Evolutionary conservation across 64 coral and sea anemone species (phyloP).

Genomic region (Pocillopora verrucosa): DNA sequence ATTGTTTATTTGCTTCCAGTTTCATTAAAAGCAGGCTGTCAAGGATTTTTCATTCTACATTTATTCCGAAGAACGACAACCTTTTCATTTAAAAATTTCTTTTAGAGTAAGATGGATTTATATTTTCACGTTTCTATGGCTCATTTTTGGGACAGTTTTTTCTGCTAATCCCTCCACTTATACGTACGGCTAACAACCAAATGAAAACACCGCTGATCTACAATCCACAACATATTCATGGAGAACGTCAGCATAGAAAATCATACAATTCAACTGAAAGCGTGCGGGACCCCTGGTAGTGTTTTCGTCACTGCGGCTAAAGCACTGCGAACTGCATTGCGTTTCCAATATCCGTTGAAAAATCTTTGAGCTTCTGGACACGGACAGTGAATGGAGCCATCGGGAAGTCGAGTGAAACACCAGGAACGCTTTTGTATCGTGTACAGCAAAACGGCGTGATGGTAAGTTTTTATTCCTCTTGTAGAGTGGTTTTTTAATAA

Average conservation of each 20-base stretch:
- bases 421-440: not conserved
- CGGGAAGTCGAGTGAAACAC: not conserved
- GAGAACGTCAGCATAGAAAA: not conserved
- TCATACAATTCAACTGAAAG: conserved; percentile 1
- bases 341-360: too few species aligned
- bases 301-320: conserved; percentile 31
- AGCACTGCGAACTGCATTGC: conserved; percentile 4
- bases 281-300: not conserved
- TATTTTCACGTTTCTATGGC: not conserved
- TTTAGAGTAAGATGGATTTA: not conserved
- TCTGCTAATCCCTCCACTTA: not conserved
- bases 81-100: not conserved
- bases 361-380: conserved; percentile 18
- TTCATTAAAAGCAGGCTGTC: too few species aligned
- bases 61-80: too few species aligned
- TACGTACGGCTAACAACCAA: not conserved
- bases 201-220: not conserved
- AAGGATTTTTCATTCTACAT: too few species aligned
- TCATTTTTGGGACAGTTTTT: not conserved
- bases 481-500: too few species aligned
- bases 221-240: conserved; percentile 14
- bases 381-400: not conserved
- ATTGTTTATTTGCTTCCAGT: too few species aligned
- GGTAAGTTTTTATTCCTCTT: not conserved
- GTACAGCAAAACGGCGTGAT: not conserved